phyloP scores from a whole-genome alignment of 2,113 vertebrate genomes.

The Xenopus borealis region DNA sequence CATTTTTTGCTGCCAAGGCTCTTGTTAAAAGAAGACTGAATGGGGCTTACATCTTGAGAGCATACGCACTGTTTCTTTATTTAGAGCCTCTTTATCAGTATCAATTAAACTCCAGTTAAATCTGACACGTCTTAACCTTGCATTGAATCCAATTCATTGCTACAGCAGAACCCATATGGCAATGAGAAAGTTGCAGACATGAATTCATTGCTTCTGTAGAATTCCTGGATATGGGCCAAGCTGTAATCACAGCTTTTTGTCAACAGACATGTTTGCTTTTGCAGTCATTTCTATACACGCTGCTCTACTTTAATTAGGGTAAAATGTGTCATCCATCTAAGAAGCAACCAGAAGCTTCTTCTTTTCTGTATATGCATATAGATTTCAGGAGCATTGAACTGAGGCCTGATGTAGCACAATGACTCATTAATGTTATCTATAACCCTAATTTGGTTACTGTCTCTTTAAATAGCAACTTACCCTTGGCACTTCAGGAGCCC shows the following conservation, averaged over 20 bases:
- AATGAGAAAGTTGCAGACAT: conserved; percentile 75
- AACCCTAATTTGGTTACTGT: too few relatives aligned
- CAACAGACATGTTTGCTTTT: conserved; percentile 89
- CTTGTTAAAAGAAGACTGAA: conserved; percentile 58
- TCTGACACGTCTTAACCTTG: conserved; percentile 86
- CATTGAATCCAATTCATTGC: conserved; percentile 77
- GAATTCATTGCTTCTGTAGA: conserved; percentile 75
- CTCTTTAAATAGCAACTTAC: too few relatives aligned
- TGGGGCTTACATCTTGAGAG: conserved; percentile 62
- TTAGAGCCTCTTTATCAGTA: conserved; percentile 78
- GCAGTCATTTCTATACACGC: conserved; percentile 74
- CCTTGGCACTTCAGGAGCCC: too few relatives aligned
- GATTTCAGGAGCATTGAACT: conserved; percentile 28
- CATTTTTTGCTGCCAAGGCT: conserved; percentile 59
- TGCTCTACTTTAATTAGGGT: conserved; percentile 77
- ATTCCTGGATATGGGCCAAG: conserved; percentile 73
- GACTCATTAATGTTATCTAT: conserved; percentile 13
- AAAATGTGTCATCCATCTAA: conserved; percentile 74
- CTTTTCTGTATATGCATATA: conserved; percentile 18
- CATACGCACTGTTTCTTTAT: conserved; percentile 73
- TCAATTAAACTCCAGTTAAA: conserved; percentile 90
- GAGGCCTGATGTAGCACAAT: background rate
- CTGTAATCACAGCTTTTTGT: conserved; percentile 75
- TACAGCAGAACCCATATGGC: conserved; percentile 86
- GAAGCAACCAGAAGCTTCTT: conserved; percentile 58